Evolutionary conservation across 2,888 invertebrate species (phyloP).

Genomic region (Lepidocyrtoides sp.): DNA sequence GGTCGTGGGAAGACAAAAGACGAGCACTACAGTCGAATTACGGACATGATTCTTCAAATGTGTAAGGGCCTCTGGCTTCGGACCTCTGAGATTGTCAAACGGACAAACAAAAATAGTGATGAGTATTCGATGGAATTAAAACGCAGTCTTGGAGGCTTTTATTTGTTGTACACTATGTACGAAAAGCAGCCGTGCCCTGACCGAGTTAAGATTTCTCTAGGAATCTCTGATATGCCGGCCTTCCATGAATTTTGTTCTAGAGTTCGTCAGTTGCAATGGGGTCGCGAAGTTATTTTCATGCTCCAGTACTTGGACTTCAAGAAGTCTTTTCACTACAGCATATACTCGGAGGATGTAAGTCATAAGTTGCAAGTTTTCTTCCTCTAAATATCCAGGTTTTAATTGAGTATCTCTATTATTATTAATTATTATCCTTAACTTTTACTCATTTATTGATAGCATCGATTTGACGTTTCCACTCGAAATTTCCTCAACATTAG

Average conservation of each 20-base stretch:
- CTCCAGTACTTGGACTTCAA: slow-evolving; percentile 14
- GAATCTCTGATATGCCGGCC: slow-evolving; percentile 27
- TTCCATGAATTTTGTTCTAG: not conserved
- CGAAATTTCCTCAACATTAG: slow-evolving; percentile 70
- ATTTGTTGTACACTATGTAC: slow-evolving; percentile 80
- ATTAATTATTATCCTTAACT: too few relatives aligned
- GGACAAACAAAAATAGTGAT: not conserved
- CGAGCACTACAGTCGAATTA: slow-evolving; percentile 76
- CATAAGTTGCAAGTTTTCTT: not conserved
- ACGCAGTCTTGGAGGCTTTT: slow-evolving; percentile 79
- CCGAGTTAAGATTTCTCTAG: slow-evolving; percentile 62
- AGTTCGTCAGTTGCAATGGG: not conserved
- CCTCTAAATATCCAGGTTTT: too few relatives aligned
- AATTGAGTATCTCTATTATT: too few relatives aligned
- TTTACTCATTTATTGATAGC: slow-evolving; percentile 41
- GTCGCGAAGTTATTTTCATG: slow-evolving; percentile 44
- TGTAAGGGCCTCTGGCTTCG: slow-evolving; percentile 75
- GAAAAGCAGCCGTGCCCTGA: slow-evolving; percentile 77
- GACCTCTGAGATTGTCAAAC: not conserved
- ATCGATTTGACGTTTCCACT: slow-evolving; percentile 60
- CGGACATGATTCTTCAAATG: slow-evolving; percentile 72
- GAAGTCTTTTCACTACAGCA: slow-evolving; percentile 52
- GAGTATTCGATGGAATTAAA: slow-evolving; percentile 64
- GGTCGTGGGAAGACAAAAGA: slow-evolving; percentile 80
- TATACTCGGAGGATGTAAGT: slow-evolving; percentile 51